Conservation (phyloP, 2,888 invertebrate genomes). For the Drosophila mimetica region DNA sequence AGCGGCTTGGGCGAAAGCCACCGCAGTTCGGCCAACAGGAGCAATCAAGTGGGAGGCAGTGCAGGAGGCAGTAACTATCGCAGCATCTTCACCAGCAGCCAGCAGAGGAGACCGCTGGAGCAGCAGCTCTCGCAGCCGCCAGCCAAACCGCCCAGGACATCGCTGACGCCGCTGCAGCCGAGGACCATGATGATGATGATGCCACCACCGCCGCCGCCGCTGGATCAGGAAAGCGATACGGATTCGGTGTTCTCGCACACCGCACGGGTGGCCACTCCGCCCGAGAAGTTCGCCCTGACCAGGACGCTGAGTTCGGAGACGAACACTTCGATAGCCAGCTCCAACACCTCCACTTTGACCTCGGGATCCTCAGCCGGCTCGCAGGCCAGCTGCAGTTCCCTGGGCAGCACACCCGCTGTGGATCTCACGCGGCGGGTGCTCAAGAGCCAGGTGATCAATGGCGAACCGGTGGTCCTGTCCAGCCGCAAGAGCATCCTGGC, state of each 20-base stretch:
- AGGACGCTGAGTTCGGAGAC: constrained; percentile 90
- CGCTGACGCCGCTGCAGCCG: constrained; percentile 64
- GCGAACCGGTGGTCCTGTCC: constrained; percentile 42
- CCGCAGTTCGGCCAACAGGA: constrained; percentile 24
- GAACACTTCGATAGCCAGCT: constrained; percentile 89
- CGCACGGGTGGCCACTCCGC: constrained; percentile 86
- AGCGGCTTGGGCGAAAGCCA: constrained; percentile 75
- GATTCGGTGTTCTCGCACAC: constrained; percentile 94
- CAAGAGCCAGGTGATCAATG: constrained; percentile 85
- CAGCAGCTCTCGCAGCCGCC: constrained; percentile 72
- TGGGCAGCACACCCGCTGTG: constrained; percentile 88
- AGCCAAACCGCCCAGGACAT: constrained; percentile 83
- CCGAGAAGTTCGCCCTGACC: constrained; percentile 87
- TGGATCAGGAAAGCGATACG: constrained; percentile 87
- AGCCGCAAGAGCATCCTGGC: constrained; percentile 94
- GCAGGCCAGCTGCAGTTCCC: constrained; percentile 89
- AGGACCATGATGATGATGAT: constrained; percentile 35
- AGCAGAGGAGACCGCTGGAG: constrained; percentile 70
- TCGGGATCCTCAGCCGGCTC: constrained; percentile 91
- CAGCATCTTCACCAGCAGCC: constrained; percentile 60
- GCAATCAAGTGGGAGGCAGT: constrained; percentile 8
- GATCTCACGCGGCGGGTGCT: constrained; percentile 89
- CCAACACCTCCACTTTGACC: constrained; percentile 89
- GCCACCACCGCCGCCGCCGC: constrained; percentile 52
- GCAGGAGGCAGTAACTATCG: constrained; percentile 67